Conservation (phyloP, 2,113 vertebrate genomes). For the Hippopotamus amphibius region DNA sequence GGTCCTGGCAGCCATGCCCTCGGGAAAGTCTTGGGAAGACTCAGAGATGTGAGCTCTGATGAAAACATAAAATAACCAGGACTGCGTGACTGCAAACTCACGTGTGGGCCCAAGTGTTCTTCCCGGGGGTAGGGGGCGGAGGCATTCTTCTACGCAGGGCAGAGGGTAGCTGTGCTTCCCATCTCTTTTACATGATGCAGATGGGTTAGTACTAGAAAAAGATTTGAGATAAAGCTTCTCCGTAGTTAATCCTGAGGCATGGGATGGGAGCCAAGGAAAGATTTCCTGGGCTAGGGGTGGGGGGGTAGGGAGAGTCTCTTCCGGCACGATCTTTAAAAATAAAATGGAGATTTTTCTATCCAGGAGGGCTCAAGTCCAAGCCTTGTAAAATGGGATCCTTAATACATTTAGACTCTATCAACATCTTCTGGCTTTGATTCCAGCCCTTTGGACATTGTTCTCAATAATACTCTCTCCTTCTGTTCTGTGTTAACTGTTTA, state of each 20-base stretch:
- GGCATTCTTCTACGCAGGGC: not conserved
- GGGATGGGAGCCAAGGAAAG: not conserved
- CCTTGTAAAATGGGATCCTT: not conserved
- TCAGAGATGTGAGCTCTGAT: not conserved
- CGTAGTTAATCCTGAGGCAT: not conserved
- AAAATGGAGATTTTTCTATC: not conserved
- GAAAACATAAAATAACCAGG: not conserved
- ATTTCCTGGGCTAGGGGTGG: not conserved
- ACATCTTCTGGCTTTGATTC: not conserved
- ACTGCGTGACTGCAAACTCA: not conserved
- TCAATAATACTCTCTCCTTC: not conserved
- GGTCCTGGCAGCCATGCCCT: not conserved
- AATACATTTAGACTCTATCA: no score
- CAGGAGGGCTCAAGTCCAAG: not conserved
- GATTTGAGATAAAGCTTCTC: not conserved
- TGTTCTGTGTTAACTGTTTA: not conserved
- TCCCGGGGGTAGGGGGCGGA: not conserved
- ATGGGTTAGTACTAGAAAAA: not conserved
- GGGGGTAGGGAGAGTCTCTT: not conserved
- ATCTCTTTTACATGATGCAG: not conserved
- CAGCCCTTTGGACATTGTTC: not conserved
- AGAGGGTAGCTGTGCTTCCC: not conserved
- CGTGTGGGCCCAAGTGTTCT: fast-evolving
- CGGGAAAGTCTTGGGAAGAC: not conserved
- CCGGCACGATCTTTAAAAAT: not conserved